Evolutionary conservation across 1,140 invertebrate species (phyloP).

Genomic region (Macrostomum lignano): DNA sequence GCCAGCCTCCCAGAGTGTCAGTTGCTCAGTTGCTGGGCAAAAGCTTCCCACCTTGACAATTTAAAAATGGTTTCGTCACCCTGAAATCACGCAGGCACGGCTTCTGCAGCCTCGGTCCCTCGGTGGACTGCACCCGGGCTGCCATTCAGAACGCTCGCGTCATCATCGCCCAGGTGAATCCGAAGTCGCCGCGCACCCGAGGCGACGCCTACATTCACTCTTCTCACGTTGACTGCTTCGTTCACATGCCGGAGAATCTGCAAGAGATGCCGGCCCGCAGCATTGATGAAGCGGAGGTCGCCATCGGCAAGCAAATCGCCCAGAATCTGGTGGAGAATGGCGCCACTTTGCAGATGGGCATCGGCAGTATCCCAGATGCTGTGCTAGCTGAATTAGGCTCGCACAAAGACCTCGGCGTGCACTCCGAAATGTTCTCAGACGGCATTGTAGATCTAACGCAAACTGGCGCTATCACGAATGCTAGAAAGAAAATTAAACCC

Average conservation of each 20-base stretch:
- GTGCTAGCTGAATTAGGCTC: constrained; percentile 43
- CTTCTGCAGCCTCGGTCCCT: constrained; percentile 63
- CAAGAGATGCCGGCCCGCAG: constrained; percentile 39
- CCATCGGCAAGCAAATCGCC: constrained; percentile 59
- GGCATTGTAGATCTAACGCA: constrained; percentile 57
- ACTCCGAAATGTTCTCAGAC: constrained; percentile 73
- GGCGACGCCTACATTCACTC: constrained; percentile 59
- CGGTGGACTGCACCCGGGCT: constrained; percentile 57
- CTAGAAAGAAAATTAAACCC: constrained; percentile 43
- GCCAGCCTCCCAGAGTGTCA: no score
- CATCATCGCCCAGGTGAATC: constrained; percentile 52
- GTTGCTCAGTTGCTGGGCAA: no score
- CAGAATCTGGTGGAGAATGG: constrained; percentile 62
- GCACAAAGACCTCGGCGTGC: constrained; percentile 67
- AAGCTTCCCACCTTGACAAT: no score
- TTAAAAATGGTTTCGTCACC: no score
- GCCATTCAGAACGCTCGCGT: constrained; percentile 53
- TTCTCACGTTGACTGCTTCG: constrained; percentile 60
- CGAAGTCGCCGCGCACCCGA: constrained; percentile 57
- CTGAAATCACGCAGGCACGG: no score
- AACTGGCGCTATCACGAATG: constrained; percentile 54
- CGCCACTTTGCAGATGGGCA: constrained; percentile 67
- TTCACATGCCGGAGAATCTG: constrained; percentile 41
- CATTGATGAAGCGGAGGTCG: constrained; percentile 40
- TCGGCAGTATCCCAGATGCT: constrained; percentile 67